Evolutionary conservation across 2,797 vertebrate genomes (phyloP).

Genomic region (Rhinatrema bivittatum): DNA sequence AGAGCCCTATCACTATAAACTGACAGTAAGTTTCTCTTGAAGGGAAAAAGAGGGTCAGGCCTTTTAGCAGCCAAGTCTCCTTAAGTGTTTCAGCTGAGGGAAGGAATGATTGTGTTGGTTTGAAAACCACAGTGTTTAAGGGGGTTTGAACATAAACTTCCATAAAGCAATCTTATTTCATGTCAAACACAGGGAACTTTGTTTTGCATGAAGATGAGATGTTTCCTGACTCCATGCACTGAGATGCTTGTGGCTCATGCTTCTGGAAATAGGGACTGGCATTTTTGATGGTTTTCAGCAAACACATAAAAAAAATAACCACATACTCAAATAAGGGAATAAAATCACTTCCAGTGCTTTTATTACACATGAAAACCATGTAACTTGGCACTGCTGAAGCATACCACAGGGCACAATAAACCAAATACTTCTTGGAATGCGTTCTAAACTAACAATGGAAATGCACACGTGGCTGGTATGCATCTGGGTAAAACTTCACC

Average conservation of each 20-base stretch:
- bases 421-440: too few species aligned
- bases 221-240: background rate
- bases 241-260: background rate
- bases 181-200: slow-evolving; percentile 3
- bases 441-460: too few species aligned
- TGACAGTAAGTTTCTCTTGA: background rate
- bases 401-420: too few species aligned
- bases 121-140: slow-evolving; percentile 1
- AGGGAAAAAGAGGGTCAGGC: background rate
- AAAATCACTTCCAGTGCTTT: background rate
- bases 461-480: too few species aligned
- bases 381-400: too few species aligned
- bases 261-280: slow-evolving; percentile 4
- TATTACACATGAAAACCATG: background rate
- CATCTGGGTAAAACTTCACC: too few species aligned
- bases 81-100: background rate
- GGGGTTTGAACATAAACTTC: too few species aligned
- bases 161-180: background rate
- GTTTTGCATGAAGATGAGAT: background rate
- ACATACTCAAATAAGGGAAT: background rate
- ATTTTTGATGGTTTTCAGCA: slow-evolving; percentile 3
- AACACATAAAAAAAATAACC: slow-evolving; percentile 8
- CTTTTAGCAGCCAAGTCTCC: slow-evolving; percentile 5
- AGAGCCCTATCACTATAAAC: background rate
- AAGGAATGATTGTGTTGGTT: background rate